Evolutionary conservation across 2,797 vertebrate genomes (phyloP), one percentile per base, ranked within the genome.

Genomic region (Propithecus deckenii): DNA sequence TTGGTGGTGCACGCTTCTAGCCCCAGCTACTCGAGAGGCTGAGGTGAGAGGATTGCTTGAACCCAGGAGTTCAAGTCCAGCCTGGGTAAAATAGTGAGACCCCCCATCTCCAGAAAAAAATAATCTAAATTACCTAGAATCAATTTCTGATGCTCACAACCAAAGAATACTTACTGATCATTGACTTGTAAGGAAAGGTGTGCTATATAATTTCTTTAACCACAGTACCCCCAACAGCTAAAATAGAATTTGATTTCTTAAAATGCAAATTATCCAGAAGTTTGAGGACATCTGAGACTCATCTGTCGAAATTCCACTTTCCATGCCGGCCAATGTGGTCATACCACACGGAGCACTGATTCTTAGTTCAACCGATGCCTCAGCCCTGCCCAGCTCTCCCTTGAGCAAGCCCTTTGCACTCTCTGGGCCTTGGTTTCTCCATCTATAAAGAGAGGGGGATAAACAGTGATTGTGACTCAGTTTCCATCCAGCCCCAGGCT

Each of bases 401-500:
- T 50, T 20, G 43, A 6, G n/a, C 23, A 59, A 67, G 14, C 4
- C 30, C 11, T 8, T 28, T 18, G 32, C 13, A 22, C 30, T 67
- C 32, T n/a, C 79, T 46, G 61, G 78, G 83, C 72, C 89, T 80
- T 46, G 28, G 65, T 43, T 65, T 86, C 65, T 78, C 75, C 78
- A 61, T 23, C 61, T 46, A 4, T 28, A 17, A 43, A 11, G 15
- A 12, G 17, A 71, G 13, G 6, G 32, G 18, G 25, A 20, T 46
- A 48, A 30, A 48, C 41, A 11, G 1, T 46, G 23, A 30, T 1
- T 14, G 18, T 13, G 67, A 67, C n/a, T 52, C 10, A 20, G 32
- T n/a, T 57, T 78, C 72, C 78, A 25, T 18, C 14, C 17, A 76
- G 67, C 35, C 46, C n/a, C 57, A n/a, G 61, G 41, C 18, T 67